These are phyloP conservation scores for Diglossa cyanea DNA, from an alignment of 2,797 vertebrate species.

Conservation along the genomic window DNA sequence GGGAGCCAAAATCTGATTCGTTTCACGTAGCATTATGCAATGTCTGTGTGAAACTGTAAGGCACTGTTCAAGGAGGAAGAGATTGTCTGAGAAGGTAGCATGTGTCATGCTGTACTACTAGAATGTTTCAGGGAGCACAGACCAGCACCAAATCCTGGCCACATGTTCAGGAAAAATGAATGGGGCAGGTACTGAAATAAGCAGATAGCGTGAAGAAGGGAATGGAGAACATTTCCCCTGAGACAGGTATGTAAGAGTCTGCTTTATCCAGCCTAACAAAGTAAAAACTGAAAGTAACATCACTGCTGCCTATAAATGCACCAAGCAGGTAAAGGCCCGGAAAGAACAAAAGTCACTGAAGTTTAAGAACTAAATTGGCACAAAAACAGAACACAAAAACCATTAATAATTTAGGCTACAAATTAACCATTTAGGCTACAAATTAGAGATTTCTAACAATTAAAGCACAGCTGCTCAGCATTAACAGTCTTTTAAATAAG, in stretches of 20 bases:
- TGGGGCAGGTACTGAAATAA: not conserved
- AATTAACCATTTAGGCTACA: not conserved
- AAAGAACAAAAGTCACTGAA: not conserved
- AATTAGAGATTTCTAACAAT: not conserved
- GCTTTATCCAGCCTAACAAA: not conserved
- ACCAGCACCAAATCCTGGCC: not conserved
- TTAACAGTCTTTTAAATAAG: not conserved
- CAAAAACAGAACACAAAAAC: not conserved
- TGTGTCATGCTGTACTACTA: not conserved
- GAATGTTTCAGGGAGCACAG: not conserved
- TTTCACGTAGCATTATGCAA: not conserved
- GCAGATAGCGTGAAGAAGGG: not conserved
- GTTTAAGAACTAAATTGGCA: not conserved
- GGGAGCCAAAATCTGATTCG: not conserved
- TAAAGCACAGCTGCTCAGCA: not conserved
- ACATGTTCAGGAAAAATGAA: not conserved
- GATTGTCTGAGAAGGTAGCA: not conserved
- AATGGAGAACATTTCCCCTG: not conserved
- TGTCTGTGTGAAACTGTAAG: not conserved
- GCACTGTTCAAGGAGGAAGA: not conserved
- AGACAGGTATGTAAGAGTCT: not conserved
- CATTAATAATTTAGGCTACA: not conserved
- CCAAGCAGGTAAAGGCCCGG: not conserved
- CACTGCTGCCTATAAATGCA: not conserved
- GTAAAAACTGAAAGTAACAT: not conserved